Conservation (phyloP, 2,113 vertebrate genomes). For the Sprattus sprattus region DNA sequence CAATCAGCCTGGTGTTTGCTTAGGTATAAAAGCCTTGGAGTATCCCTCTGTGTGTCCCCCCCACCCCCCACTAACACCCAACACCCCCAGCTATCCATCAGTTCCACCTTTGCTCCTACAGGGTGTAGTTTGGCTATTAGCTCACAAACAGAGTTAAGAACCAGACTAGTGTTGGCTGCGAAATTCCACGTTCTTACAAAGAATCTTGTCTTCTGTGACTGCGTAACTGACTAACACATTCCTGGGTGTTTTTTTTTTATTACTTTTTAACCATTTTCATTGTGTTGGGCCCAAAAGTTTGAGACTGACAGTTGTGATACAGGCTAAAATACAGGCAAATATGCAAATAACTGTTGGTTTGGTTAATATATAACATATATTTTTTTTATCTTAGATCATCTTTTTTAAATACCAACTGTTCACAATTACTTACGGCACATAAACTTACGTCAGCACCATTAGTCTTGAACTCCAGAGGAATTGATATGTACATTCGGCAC, state of each 20-base stretch:
- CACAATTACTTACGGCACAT: background rate
- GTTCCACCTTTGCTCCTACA: conserved; percentile 32
- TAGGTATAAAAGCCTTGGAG: conserved; percentile 72
- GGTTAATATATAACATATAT: too few relatives aligned
- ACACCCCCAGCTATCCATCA: conserved; percentile 22
- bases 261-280: too few relatives aligned
- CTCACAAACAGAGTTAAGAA: background rate
- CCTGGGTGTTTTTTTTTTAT: too few relatives aligned
- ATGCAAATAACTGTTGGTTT: too few relatives aligned
- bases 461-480: background rate
- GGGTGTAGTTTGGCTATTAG: conserved; percentile 43
- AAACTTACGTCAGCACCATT: background rate
- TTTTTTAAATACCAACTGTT: background rate
- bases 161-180: background rate
- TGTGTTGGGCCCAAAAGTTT: too few relatives aligned
- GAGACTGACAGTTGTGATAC: too few relatives aligned
- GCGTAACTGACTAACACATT: too few relatives aligned
- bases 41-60: conserved; percentile 43
- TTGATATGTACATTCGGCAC: background rate
- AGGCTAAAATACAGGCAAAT: too few relatives aligned
- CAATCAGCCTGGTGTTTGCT: conserved; percentile 69
- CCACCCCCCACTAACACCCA: conserved; percentile 48
- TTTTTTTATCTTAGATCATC: too few relatives aligned
- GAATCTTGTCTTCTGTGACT: too few relatives aligned
- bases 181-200: too few relatives aligned